Evolutionary conservation across 2,888 invertebrate genomes (phyloP).

Genomic region (Leucoma salicis): DNA sequence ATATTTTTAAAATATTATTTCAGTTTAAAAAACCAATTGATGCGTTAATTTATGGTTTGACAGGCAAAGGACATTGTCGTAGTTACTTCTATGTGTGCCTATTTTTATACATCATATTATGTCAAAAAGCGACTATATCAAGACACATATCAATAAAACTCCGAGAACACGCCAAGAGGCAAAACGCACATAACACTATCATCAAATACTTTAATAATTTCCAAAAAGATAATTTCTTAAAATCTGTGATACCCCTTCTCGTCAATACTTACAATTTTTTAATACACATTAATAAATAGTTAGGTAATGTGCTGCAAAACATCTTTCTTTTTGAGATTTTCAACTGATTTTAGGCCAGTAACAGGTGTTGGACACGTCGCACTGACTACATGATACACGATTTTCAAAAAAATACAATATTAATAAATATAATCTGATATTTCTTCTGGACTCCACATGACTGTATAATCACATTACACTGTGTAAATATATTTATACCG

Average conservation of each 20-base stretch:
- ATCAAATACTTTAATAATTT: conserved; percentile 44
- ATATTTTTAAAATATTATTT: too few relatives aligned
- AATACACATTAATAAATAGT: too few relatives aligned
- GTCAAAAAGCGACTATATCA: too few relatives aligned
- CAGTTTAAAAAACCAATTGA: too few relatives aligned
- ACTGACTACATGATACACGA: not conserved
- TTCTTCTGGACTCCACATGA: too few relatives aligned
- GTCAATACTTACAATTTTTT: too few relatives aligned
- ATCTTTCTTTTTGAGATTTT: conserved; percentile 1
- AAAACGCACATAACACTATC: conserved; percentile 12
- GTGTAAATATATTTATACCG: too few relatives aligned
- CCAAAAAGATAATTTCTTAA: conserved; percentile 21
- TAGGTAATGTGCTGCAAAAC: not conserved
- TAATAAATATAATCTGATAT: not conserved
- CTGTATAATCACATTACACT: too few relatives aligned
- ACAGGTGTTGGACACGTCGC: conserved; percentile 8
- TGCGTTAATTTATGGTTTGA: too few relatives aligned
- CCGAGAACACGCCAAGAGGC: not conserved
- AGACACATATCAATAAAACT: not conserved
- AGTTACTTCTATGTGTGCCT: too few relatives aligned
- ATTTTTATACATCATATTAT: too few relatives aligned
- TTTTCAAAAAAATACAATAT: not conserved
- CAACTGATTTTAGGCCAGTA: conserved; percentile 29
- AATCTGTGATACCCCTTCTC: conserved; percentile 8
- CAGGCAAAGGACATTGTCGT: too few relatives aligned